phyloP scores from a whole-genome alignment of 2,888 invertebrate genomes.

The Athripsodes cinereus region DNA sequence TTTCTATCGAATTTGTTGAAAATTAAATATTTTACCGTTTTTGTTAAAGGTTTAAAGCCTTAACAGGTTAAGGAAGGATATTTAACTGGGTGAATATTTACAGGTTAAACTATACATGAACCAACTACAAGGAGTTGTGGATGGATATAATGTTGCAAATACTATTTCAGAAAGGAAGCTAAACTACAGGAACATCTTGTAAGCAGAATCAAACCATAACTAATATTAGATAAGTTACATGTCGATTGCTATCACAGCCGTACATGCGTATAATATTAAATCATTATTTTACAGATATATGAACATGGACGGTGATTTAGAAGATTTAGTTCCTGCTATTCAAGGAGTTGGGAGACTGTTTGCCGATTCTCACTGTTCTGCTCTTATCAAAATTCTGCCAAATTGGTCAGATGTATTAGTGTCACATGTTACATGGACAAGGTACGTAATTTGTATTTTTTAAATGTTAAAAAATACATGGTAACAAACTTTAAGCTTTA shows the following conservation, averaged over 20 bases:
- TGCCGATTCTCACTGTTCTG: constrained; percentile 57
- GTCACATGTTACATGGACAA: constrained; percentile 62
- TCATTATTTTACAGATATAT: constrained; percentile 41
- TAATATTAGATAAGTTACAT: too few relatives aligned
- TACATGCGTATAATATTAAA: background rate
- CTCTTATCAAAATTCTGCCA: constrained; percentile 58
- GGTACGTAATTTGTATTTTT: constrained; percentile 32
- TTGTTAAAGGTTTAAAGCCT: too few relatives aligned
- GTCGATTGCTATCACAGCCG: too few relatives aligned
- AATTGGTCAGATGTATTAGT: constrained; percentile 53
- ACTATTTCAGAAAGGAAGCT: constrained; percentile 39
- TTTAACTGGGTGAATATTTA: too few relatives aligned
- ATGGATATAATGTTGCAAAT: constrained; percentile 46
- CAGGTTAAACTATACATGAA: constrained; percentile 54
- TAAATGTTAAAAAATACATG: too few relatives aligned
- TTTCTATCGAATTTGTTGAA: too few relatives aligned
- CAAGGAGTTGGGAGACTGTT: constrained; percentile 36
- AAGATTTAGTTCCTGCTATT: constrained; percentile 51
- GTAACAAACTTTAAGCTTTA: too few relatives aligned
- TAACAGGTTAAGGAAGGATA: too few relatives aligned
- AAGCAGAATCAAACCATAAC: too few relatives aligned
- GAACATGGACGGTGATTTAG: constrained; percentile 58
- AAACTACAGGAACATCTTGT: constrained; percentile 41
- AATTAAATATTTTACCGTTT: too few relatives aligned
- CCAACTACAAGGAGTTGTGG: constrained; percentile 55